Evolutionary conservation across 2,888 invertebrate species (phyloP), one percentile per base, ranked within the genome.

Genomic region (Eilema caniola): DNA sequence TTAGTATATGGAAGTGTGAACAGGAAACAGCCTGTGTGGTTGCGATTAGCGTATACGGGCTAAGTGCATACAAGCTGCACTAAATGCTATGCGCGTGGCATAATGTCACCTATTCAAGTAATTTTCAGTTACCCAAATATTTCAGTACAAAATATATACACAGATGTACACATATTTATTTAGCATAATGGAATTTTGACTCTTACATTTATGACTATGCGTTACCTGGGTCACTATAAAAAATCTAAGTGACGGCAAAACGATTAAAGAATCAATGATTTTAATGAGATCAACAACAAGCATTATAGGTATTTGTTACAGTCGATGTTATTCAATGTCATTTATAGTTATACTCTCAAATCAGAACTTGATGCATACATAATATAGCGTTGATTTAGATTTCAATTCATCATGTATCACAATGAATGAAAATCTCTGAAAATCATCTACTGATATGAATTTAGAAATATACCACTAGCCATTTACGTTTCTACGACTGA

Each of bases 11-110:
- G 33, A 53, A 23, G 62, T 62, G 57, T 71, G 67, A 72, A 68
- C 65, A 71, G 41, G 56, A 63, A 81, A 67, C 67, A 78, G 72
- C 60, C 74, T 73, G 71, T 72, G 69, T 74, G 60, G 64, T 75
- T 47, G 60, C 66, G 71, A 76, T 72, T 70, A 74, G 62, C 57
- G 16, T 66, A 66, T 66, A 24, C 57, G 25, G 53, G 56, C 66
- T 31, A 70, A 75, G 37, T 66, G 61, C 62, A 64, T 24, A 53
- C 60, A 47, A 57, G n/a, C 37, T 12, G 20, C 37, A 31, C 47
- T 28, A 5, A n/a, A 41, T 28, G 25, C 63, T 47, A 0, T 47
- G n/a, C 37, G 63, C n/a, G 28, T 64, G n/a, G 25, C 7, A n/a
- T 47, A 12, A 41, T n/a, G 28, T 20, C 7, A 64, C 63, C 47